Conservation (phyloP, 1,140 invertebrate species). For the Tetragonula clypearis region DNA sequence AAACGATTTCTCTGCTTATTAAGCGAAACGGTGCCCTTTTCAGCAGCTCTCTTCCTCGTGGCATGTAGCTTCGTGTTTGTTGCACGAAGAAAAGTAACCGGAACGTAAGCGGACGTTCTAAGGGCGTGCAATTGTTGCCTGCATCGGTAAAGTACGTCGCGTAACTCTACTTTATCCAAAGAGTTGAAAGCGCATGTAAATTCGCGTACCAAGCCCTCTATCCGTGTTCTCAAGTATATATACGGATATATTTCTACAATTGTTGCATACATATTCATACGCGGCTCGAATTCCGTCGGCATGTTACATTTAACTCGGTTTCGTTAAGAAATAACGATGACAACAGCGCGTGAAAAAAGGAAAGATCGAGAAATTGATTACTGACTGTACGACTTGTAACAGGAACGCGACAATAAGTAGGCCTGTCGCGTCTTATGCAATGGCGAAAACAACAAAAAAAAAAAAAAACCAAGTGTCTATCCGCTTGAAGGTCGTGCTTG, state of each 20-base stretch:
- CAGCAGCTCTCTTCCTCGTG: background rate
- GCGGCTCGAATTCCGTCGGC: background rate
- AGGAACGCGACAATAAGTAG: background rate
- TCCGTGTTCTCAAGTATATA: background rate
- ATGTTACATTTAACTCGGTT: background rate
- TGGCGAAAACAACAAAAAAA: background rate
- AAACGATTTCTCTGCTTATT: conserved; percentile 8
- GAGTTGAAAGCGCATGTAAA: background rate
- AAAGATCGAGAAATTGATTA: background rate
- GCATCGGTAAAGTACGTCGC: background rate
- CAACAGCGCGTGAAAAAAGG: background rate
- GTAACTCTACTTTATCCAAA: background rate
- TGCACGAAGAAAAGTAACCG: conserved; percentile 7
- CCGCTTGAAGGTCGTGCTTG: background rate
- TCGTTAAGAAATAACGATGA: background rate
- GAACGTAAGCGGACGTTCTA: conserved; percentile 3
- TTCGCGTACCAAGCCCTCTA: background rate
- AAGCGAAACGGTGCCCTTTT: background rate
- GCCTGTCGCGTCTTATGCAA: conserved; percentile 7
- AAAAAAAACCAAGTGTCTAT: conserved; percentile 3
- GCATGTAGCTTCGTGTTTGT: background rate
- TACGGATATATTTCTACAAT: background rate
- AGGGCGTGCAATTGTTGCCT: background rate
- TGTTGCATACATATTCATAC: background rate
- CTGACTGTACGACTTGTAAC: background rate